Evolutionary conservation across 2,797 vertebrate species (phyloP).

Genomic region (Buceros bicornis): DNA sequence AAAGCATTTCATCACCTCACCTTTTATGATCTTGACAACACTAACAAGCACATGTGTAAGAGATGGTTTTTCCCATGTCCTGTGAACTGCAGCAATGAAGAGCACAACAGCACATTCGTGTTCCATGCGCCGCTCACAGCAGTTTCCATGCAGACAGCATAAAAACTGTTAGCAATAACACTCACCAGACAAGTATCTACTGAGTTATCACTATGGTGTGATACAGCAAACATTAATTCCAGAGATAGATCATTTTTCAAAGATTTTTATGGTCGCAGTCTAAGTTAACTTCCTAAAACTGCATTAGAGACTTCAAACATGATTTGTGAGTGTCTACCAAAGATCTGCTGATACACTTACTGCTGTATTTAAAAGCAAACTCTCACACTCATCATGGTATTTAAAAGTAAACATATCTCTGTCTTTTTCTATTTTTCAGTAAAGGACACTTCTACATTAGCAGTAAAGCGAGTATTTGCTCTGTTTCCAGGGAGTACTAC

Average conservation of each 20-base stretch:
- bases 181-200: not conserved
- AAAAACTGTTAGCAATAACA: not conserved
- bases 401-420: not conserved
- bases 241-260: not conserved
- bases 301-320: not conserved
- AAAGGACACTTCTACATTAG: not conserved
- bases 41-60: slow-evolving; percentile 34
- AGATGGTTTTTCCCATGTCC: not conserved
- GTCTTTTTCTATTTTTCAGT: too few species aligned
- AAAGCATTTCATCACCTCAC: slow-evolving; percentile 59
- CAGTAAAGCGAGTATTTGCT: not conserved
- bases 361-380: not conserved
- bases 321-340: not conserved
- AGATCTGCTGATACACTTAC: not conserved
- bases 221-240: not conserved
- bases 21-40: slow-evolving; percentile 28
- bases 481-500: not conserved
- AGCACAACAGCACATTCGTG: not conserved
- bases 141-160: not conserved
- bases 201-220: not conserved
- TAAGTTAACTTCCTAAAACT: not conserved
- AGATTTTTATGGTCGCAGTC: not conserved
- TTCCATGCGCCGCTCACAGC: not conserved
- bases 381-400: not conserved
- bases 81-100: not conserved